phyloP scores from a whole-genome alignment of 2,888 invertebrate genomes.

The Habroteleia sp. region DNA sequence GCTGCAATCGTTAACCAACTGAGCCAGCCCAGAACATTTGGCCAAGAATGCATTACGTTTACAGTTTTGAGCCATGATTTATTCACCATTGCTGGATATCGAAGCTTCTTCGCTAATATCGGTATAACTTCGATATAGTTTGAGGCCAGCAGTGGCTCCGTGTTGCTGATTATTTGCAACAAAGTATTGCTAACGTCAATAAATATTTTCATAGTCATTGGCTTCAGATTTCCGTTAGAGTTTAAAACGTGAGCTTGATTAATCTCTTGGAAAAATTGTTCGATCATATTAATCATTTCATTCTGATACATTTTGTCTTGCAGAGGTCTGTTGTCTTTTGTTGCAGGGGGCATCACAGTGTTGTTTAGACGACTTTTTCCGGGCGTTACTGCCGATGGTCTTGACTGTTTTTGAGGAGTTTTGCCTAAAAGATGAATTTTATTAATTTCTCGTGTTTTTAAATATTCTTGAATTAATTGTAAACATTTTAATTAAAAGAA shows the following conservation, averaged over 20 bases:
- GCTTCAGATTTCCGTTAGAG: constrained; percentile 73
- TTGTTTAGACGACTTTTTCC: constrained; percentile 19
- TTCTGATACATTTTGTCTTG: constrained; percentile 74
- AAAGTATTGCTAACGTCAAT: constrained; percentile 73
- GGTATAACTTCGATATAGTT: constrained; percentile 82
- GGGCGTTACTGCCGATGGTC: constrained; percentile 22
- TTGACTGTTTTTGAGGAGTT: constrained; percentile 41
- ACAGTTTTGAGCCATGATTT: constrained; percentile 84
- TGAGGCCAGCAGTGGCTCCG: constrained; percentile 67
- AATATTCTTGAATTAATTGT: too few species aligned
- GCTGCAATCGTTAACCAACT: constrained; percentile 82
- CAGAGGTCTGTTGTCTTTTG: constrained; percentile 74
- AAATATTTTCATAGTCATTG: constrained; percentile 76
- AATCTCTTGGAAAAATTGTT: constrained; percentile 70
- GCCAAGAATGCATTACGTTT: constrained; percentile 84
- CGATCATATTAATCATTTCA: constrained; percentile 73
- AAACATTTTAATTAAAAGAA: too few species aligned
- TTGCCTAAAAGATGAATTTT: constrained; percentile 40
- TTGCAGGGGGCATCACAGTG: neutral
- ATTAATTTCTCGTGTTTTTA: too few species aligned
- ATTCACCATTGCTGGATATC: constrained; percentile 83
- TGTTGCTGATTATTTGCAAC: constrained; percentile 69
- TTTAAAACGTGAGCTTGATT: constrained; percentile 67
- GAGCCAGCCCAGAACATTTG: constrained; percentile 83
- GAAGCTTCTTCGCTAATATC: constrained; percentile 82